A percentile compares a stretch with the other conserved stretches of the same genome.
These are phyloP conservation scores for Netelia virgata DNA, from an alignment of 2,888 invertebrate species.

Conservation along the genomic window DNA sequence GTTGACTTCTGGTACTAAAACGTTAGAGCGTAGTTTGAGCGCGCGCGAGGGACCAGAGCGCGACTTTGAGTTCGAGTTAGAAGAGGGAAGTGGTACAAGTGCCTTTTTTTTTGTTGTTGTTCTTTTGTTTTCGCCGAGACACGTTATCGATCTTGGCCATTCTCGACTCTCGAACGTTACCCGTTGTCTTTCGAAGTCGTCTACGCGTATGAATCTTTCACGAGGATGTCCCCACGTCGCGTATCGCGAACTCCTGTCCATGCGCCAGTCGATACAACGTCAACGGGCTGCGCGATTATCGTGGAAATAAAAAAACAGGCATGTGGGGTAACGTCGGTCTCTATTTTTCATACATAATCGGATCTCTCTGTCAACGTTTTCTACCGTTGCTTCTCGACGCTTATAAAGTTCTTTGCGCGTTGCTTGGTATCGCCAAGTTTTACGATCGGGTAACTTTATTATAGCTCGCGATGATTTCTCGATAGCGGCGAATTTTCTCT, in stretches of 20 bases:
- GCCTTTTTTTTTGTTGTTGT: slow-evolving; percentile 27
- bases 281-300: slow-evolving; percentile 32
- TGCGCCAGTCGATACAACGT: slow-evolving; percentile 32
- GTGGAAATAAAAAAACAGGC: background rate
- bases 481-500: background rate
- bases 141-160: slow-evolving; percentile 56
- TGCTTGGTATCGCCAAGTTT: background rate
- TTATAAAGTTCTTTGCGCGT: background rate
- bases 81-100: slow-evolving; percentile 24
- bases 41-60: background rate
- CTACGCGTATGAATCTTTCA: slow-evolving; percentile 56
- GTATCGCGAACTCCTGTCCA: slow-evolving; percentile 6
- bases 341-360: slow-evolving; percentile 1
- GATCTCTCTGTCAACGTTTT: background rate
- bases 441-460: background rate
- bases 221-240: slow-evolving; percentile 34
- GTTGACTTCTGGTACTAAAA: slow-evolving; percentile 35
- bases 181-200: slow-evolving; percentile 32
- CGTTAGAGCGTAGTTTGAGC: background rate
- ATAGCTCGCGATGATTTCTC: background rate
- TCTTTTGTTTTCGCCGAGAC: slow-evolving; percentile 28
- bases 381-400: background rate
- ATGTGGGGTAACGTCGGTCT: background rate
- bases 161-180: slow-evolving; percentile 42
- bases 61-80: slow-evolving; percentile 19